These are phyloP conservation scores for Drosophila austrosaltans DNA, from an alignment of 2,888 invertebrate genomes.

Conservation along the genomic window DNA sequence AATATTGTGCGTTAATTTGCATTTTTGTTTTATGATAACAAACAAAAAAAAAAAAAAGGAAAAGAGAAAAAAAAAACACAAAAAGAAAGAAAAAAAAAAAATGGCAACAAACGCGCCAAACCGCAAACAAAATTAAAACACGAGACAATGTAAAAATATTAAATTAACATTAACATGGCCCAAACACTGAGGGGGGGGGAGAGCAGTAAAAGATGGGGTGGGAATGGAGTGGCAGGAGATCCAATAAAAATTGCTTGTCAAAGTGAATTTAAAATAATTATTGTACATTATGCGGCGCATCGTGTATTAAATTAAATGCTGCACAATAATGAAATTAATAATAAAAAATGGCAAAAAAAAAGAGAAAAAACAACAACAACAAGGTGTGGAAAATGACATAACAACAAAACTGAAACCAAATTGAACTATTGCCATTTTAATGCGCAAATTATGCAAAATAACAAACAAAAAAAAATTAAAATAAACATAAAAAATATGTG, in stretches of 20 bases:
- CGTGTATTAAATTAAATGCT: constrained; percentile 76
- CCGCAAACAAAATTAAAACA: constrained; percentile 66
- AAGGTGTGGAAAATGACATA: constrained; percentile 10
- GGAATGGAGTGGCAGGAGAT: not conserved
- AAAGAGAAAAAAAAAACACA: constrained; percentile 15
- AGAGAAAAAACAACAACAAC: not conserved
- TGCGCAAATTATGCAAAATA: constrained; percentile 46
- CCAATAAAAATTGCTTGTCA: constrained; percentile 59
- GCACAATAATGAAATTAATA: constrained; percentile 76
- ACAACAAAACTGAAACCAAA: constrained; percentile 14
- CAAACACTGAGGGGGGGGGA: constrained; percentile 30
- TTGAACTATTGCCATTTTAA: constrained; percentile 48
- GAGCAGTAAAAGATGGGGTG: not conserved
- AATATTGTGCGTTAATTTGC: constrained; percentile 72
- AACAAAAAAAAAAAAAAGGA: constrained; percentile 40
- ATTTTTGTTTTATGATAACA: constrained; percentile 75
- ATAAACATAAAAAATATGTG: not conserved
- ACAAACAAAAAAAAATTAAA: not conserved
- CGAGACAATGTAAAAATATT: constrained; percentile 74
- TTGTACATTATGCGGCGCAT: constrained; percentile 69
- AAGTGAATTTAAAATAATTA: constrained; percentile 79
- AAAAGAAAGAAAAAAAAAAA: constrained; percentile 39
- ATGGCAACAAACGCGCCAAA: constrained; percentile 50
- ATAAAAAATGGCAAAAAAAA: constrained; percentile 49
- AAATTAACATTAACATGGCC: constrained; percentile 69